Evolutionary conservation across 2,113 vertebrate species (phyloP), one percentile per base, ranked within the genome.

Genomic region (Solea senegalensis): DNA sequence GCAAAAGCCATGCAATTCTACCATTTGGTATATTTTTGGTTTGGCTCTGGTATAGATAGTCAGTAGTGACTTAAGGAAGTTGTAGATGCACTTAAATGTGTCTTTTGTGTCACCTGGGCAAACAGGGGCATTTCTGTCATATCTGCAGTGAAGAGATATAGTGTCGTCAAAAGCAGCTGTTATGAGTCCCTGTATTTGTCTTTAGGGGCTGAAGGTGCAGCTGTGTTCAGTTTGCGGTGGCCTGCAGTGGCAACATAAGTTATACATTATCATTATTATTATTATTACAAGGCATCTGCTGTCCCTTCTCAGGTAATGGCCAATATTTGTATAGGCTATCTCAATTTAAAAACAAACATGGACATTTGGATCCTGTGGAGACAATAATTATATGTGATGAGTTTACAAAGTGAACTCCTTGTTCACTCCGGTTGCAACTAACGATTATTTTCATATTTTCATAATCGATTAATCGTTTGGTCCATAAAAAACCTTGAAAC

Each of bases 171-270:
- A 27, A 49, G 51, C 60, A 51, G 34, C 61, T 61, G 69, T 41
- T 65, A 26, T 9, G 13, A 43, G 41, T n/a, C 5, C 12, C 27
- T 43, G 21, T 55, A 16, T 65, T 0, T 74, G 56, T 52, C 69
- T 41, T 40, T 1, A 59, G 72, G 70, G 65, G 4, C 62, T 34
- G n/a, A 53, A 50, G 54, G 58, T 55, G 0, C 12, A 52, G 27
- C 66, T 58, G 66, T 13, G 7, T 68, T 72, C 54, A 61, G 65
- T 65, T 34, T 43, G 69, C 15, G 50, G 39, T 26, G 27, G 46
- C 26, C 11, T 43, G 5, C 5, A 28, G 50, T 26, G 61, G 52
- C 43, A 41, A 65, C 27, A 34, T 46, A n/a, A 0, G 27, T 44
- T 39, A 8, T 54, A 57, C 12, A 55, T 71, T 39, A 65, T 8